Base-by-base conservation (phyloP, 2,113 vertebrate genomes). In the Nesogale talazaci region DNA sequence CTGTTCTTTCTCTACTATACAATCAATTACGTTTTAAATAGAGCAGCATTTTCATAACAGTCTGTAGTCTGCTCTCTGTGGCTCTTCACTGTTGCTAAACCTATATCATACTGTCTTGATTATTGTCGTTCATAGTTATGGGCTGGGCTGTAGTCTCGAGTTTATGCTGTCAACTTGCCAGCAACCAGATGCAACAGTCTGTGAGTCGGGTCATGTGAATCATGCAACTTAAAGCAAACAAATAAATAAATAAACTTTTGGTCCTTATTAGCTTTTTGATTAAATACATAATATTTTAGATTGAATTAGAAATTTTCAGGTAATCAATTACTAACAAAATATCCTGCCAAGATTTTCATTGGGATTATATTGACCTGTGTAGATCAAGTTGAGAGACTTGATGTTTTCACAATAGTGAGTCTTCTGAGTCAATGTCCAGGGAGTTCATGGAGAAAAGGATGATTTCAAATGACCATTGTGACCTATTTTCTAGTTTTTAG, bases 21-120 rank as follows among this genome's bases (percentile, higher is more conserved):
- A 82, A 77, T 34, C 46, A 83, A 6, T 31, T 81, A 69, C 83
- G 31, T 80, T 92, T 93, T 56, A 80, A 92, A 57, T 2, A 70
- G 69, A 93, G 59, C 76, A 81, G 5, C 56, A 65, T 36, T 92
- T 75, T 11, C n/a, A 0, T 72, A 38, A 56, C 17, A 69, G 79
- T 69, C 12, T 31, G 38, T 77, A 56, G 79, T 69, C 14, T 31
- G 36, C 40, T 56, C 3, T 84, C 27, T 69, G 29, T 86, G 36
- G 83, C 7, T 87, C 1, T 70, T 1, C 31, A n/a, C 10, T 29
- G 16, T 63, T 27, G 56, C 34, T 36, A 20, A n/a, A 36, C 34
- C 34, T 20, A 8, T 11, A 72, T 36, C 19, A 36, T 7, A 36
- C 34, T 36, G 20, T 72, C 34, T 38, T 11, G 1, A 72, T 72